Evolutionary conservation across 2,113 vertebrate species (phyloP).

Genomic region (Carettochelys insculpta): DNA sequence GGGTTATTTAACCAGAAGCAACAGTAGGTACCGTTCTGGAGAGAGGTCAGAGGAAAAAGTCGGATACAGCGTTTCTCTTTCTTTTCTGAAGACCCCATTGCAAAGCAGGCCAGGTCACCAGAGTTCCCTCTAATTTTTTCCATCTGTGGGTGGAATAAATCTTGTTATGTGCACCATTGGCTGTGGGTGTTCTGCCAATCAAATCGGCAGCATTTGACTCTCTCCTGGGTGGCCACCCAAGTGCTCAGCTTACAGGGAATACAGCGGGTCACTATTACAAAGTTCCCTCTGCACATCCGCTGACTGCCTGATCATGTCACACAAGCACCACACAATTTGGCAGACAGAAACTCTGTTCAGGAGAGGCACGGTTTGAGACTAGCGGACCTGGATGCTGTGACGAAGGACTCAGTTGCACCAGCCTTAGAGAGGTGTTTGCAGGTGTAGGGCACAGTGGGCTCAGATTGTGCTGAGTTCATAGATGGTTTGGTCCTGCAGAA

Average conservation of each 20-base stretch:
- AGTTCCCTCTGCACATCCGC: background rate
- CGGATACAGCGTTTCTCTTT: background rate
- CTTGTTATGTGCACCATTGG: no score
- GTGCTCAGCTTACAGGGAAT: no score
- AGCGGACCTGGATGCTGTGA: background rate
- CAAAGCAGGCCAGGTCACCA: background rate
- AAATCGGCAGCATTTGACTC: no score
- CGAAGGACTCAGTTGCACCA: background rate
- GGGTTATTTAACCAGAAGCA: background rate
- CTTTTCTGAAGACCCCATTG: background rate
- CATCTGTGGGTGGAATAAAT: no score
- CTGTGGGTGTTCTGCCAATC: no score
- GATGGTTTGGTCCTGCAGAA: background rate
- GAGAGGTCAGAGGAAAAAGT: background rate
- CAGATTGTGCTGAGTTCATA: background rate
- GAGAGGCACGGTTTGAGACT: background rate
- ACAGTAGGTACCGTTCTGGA: background rate
- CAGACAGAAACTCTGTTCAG: background rate
- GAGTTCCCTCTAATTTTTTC: no score
- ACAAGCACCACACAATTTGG: background rate
- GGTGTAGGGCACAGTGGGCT: background rate
- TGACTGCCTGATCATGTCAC: background rate
- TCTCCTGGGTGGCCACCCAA: no score
- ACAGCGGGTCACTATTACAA: no score
- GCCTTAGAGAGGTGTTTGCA: background rate